Base-by-base conservation (phyloP, 2,113 vertebrate genomes). In the Limanda limanda region DNA sequence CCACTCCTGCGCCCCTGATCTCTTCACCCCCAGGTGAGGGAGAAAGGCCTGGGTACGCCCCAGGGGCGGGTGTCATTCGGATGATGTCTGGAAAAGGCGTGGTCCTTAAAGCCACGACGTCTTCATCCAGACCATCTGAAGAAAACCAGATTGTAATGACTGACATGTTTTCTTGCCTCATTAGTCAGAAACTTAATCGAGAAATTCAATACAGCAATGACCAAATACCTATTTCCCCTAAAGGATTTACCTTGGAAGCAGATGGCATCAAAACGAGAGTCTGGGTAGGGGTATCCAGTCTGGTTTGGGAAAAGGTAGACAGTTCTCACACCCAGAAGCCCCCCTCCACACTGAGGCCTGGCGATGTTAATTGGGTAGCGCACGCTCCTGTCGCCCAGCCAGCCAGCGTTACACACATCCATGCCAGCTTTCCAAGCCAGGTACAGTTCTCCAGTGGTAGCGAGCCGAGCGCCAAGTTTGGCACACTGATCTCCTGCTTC, bases 351-450 rank as follows among this genome's bases (percentile, higher is more conserved):
- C 85, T 96, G 98, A 76, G 97, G 96, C 40, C 96, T 92, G 57
- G 96, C 94, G 3, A 96, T 94, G 82, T 96, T 97, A 83, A 99
- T 98, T 72, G 97, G 98, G 78, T 99, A 98, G 40, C 98, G 95
- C 4, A 99, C 98, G 1, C 98, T 98, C 82, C 94, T 92, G 89
- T 99, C 98, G 0, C 91, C 96, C 86, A 99, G 91, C 97, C 98
- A 99, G 85, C 97, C 97, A 0, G 97, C 97, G 0, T 95, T 97
- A 89, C 98, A 99, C 83, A 98, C 58, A 70, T 99, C 97, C 97
- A 99, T 98, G 68, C 97, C 97, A 0, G 72, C 86, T 91, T 96
- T 95, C 98, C 98, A 99, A 83, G 97, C 97, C 83, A 99, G 85
- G 92, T 98, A 97, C 27, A 99, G 93, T 85, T 99, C 96, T 17